phyloP scores from a whole-genome alignment of 1,140 invertebrate species.

The Drosophila sproati region DNA sequence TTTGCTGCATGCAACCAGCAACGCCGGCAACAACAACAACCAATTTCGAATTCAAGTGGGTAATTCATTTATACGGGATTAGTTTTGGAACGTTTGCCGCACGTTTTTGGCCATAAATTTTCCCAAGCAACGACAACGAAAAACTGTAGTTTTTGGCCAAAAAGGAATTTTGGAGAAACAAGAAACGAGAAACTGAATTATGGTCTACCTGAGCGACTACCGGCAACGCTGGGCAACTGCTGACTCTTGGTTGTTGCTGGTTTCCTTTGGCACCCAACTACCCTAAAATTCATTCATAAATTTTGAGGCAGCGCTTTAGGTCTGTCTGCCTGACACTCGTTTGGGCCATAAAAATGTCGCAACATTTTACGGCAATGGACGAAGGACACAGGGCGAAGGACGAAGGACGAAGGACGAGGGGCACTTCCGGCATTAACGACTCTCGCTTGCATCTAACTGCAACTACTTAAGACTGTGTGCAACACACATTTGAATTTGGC shows the following conservation, averaged over 20 bases:
- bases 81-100: slow-evolving; percentile 43
- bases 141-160: slow-evolving; percentile 47
- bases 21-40: neutral
- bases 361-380: slow-evolving; percentile 68
- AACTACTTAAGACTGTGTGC: slow-evolving; percentile 34
- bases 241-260: neutral
- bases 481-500: slow-evolving; percentile 13
- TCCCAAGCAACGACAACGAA: slow-evolving; percentile 57
- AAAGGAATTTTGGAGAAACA: slow-evolving; percentile 23
- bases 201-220: slow-evolving; percentile 34
- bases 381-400: slow-evolving; percentile 32
- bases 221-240: neutral
- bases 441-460: slow-evolving; percentile 6
- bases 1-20: slow-evolving; percentile 24
- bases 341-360: slow-evolving; percentile 77
- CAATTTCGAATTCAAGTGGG: slow-evolving; percentile 55
- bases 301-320: slow-evolving; percentile 71
- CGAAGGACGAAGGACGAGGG: slow-evolving; percentile 47
- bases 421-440: slow-evolving; percentile 73
- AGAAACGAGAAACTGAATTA: slow-evolving; percentile 26
- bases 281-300: slow-evolving; percentile 73
- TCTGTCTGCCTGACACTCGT: slow-evolving; percentile 59
- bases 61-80: slow-evolving; percentile 73
- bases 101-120: slow-evolving; percentile 63
- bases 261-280: slow-evolving; percentile 9